These are phyloP conservation scores for Drosophila flavopinicola DNA, from an alignment of 2,888 invertebrate species.

Conservation along the genomic window DNA sequence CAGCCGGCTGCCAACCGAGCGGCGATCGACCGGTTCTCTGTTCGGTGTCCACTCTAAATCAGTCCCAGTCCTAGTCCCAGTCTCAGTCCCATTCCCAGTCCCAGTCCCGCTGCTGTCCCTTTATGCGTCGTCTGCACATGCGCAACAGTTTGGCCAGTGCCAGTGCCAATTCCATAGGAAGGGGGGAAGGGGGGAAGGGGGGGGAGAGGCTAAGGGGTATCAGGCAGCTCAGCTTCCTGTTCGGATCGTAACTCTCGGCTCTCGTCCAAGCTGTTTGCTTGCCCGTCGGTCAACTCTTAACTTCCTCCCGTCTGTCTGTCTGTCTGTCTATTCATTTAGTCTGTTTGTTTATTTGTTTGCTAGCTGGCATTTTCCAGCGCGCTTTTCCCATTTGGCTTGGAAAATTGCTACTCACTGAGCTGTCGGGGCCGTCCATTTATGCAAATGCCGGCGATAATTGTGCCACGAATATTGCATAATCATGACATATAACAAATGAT, in stretches of 20 bases:
- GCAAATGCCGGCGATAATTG: slow-evolving; percentile 73
- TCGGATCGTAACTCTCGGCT: slow-evolving; percentile 33
- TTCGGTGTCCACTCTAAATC: slow-evolving; percentile 43
- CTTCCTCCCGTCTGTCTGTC: slow-evolving; percentile 31
- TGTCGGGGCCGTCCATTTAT: slow-evolving; percentile 50
- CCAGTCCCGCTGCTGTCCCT: no score
- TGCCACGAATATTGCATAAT: slow-evolving; percentile 75
- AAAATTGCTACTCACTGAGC: slow-evolving; percentile 68
- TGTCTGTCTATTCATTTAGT: slow-evolving; percentile 14
- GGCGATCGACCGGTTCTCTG: slow-evolving; percentile 48
- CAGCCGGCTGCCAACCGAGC: slow-evolving; percentile 42
- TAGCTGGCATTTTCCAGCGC: slow-evolving; percentile 23
- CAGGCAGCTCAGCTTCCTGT: slow-evolving; percentile 63
- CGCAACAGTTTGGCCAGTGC: slow-evolving; percentile 50
- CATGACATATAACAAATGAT: slow-evolving; percentile 64
- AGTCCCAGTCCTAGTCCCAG: no score
- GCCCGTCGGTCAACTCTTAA: slow-evolving; percentile 20
- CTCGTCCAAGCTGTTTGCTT: slow-evolving; percentile 29
- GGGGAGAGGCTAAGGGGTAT: slow-evolving; percentile 3
- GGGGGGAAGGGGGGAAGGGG: not conserved
- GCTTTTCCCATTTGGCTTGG: slow-evolving; percentile 32
- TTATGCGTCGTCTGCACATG: slow-evolving; percentile 61
- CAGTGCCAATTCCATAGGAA: slow-evolving; percentile 29
- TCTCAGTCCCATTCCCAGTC: no score
- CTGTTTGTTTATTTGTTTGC: slow-evolving; percentile 21